These are phyloP conservation scores for Ataeniobius toweri DNA, from an alignment of 2,797 vertebrate species.

Conservation along the genomic window DNA sequence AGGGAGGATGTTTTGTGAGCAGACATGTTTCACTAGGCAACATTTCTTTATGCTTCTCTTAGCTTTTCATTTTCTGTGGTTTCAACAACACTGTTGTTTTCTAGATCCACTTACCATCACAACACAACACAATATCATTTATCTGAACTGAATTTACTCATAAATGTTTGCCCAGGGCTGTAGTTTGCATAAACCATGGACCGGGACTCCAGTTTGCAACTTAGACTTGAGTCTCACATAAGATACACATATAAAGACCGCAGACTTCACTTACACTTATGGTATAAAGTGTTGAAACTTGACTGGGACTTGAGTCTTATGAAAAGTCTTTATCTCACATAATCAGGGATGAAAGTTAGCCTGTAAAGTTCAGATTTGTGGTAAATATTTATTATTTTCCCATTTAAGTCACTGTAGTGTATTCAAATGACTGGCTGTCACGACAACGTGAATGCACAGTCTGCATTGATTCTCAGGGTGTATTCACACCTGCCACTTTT, in stretches of 20 bases:
- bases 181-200: neutral
- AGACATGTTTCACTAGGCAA: slow-evolving; percentile 46
- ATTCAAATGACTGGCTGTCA: no score
- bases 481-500: no score
- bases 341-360: neutral
- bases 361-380: no score
- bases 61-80: slow-evolving; percentile 43
- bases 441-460: no score
- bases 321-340: neutral
- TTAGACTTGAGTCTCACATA: neutral
- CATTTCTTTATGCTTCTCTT: slow-evolving; percentile 33
- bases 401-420: no score
- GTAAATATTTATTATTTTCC: no score
- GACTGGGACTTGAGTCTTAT: neutral
- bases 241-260: neutral
- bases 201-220: neutral
- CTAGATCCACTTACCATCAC: slow-evolving; percentile 29
- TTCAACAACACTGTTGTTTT: slow-evolving; percentile 47
- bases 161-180: slow-evolving; percentile 18
- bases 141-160: slow-evolving; percentile 36
- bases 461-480: no score
- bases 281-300: neutral
- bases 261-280: neutral
- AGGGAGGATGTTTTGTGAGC: slow-evolving; percentile 35
- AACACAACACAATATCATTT: slow-evolving; percentile 48